Percentiles rank a stretch among this genome's conserved stretches.
phyloP scores from a whole-genome alignment of 2,888 invertebrate genomes.

The Bellardia bayeri region DNA sequence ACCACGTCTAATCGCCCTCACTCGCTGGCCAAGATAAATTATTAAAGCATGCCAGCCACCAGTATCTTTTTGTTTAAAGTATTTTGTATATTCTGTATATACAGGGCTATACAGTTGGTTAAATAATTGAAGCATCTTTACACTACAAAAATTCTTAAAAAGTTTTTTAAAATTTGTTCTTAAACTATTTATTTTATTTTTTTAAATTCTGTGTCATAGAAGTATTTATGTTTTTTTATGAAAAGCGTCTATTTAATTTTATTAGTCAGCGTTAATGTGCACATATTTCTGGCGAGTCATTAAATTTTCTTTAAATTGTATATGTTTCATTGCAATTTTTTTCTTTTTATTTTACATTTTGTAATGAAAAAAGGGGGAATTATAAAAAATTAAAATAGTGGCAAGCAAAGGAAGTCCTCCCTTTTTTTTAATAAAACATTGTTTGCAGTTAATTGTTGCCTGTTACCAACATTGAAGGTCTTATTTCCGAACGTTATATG shows the following conservation, averaged over 20 bases:
- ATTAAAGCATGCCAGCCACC: slow-evolving; percentile 50
- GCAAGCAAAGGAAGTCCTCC: slow-evolving; percentile 50
- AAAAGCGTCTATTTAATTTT: slow-evolving; percentile 22
- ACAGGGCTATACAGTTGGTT: slow-evolving; percentile 28
- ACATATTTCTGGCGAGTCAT: slow-evolving; percentile 51
- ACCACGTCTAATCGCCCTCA: slow-evolving; percentile 64
- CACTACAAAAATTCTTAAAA: neutral
- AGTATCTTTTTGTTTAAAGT: slow-evolving; percentile 33
- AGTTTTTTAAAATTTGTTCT: neutral
- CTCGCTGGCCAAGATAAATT: slow-evolving; percentile 55
- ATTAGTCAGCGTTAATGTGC: slow-evolving; percentile 3
- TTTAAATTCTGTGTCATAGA: neutral
- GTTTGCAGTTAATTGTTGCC: slow-evolving; percentile 69
- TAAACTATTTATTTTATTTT: neutral
- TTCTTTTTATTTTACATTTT: slow-evolving; percentile 44
- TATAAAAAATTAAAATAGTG: slow-evolving; percentile 37
- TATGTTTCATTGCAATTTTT: slow-evolving; percentile 4
- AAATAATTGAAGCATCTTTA: neutral
- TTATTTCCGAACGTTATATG: slow-evolving; percentile 33
- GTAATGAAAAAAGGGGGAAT: slow-evolving; percentile 52
- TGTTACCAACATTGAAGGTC: slow-evolving; percentile 63
- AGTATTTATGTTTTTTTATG: neutral
- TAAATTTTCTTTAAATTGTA: slow-evolving; percentile 69
- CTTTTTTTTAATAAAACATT: slow-evolving; percentile 54
- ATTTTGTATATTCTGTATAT: slow-evolving; percentile 11